A percentile compares a stretch with the other conserved stretches of the same genome.
Conservation (phyloP, 2,888 invertebrate species). For the Homarus gammarus region DNA sequence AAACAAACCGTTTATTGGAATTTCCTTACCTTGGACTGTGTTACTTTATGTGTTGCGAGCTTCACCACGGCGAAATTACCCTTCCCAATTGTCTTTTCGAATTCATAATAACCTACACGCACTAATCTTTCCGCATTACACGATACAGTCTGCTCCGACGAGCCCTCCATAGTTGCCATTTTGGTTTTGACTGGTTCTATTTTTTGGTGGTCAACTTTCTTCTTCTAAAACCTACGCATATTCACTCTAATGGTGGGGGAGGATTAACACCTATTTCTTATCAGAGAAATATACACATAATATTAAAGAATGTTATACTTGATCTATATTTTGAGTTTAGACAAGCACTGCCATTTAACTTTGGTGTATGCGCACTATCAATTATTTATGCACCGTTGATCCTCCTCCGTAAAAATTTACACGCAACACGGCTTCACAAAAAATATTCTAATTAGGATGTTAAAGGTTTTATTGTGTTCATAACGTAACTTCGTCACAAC, state of each 20-base stretch:
- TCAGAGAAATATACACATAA: not conserved
- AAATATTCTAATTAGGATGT: not conserved
- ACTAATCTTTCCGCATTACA: constrained; percentile 80
- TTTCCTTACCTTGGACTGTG: constrained; percentile 95
- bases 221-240: constrained; percentile 61
- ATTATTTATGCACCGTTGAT: not conserved
- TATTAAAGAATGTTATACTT: not conserved
- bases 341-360: not conserved
- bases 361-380: constrained; percentile 16
- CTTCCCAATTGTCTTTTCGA: constrained; percentile 98
- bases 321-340: not conserved
- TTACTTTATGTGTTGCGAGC: constrained; percentile 98
- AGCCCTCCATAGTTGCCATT: constrained; percentile 74
- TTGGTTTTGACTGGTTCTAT: constrained; percentile 60
- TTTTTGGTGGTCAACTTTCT: constrained; percentile 23
- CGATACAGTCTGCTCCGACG: constrained; percentile 66
- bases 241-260: not conserved
- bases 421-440: not conserved
- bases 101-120: constrained; percentile 97
- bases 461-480: not conserved
- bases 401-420: not conserved
- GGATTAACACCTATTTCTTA: not conserved
- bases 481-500: not conserved
- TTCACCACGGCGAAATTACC: constrained; percentile 99
- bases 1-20: constrained; percentile 36